Conservation (phyloP, 2,888 invertebrate genomes). For the Coenonympha arcania region DNA sequence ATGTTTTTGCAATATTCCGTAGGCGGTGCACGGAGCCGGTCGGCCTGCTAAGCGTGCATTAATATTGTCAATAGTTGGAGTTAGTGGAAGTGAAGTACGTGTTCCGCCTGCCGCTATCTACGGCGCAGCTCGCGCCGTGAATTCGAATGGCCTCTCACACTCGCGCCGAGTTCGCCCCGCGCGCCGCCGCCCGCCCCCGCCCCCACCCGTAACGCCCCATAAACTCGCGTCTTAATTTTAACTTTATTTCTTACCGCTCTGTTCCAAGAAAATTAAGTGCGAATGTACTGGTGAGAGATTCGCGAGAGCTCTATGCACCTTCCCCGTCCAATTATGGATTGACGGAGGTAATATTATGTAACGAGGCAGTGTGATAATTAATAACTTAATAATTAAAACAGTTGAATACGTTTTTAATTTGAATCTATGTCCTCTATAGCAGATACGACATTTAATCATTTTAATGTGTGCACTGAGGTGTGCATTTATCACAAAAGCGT, state of each 20-base stretch:
- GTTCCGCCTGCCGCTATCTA: constrained; percentile 74
- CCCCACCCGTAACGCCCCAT: constrained; percentile 70
- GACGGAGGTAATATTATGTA: background rate
- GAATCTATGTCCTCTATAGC: too few species aligned
- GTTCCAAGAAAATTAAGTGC: constrained; percentile 71
- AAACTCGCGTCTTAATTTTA: constrained; percentile 75
- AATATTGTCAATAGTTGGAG: constrained; percentile 75
- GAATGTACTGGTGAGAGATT: constrained; percentile 65
- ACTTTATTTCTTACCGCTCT: constrained; percentile 73
- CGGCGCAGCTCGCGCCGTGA: constrained; percentile 70
- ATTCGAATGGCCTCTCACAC: constrained; percentile 67
- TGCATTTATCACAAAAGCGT: too few species aligned
- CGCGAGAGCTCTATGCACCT: constrained; percentile 40
- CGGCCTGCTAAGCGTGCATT: constrained; percentile 72
- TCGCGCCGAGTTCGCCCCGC: constrained; percentile 35
- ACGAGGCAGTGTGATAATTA: background rate
- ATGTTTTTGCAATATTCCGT: constrained; percentile 48
- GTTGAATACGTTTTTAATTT: too few species aligned
- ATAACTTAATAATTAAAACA: too few species aligned
- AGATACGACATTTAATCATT: too few species aligned
- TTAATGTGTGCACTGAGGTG: too few species aligned
- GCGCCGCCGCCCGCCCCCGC: constrained; percentile 38
- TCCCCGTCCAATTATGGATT: constrained; percentile 18
- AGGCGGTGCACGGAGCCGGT: constrained; percentile 59
- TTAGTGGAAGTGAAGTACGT: constrained; percentile 74